Conservation (phyloP, 37 sponge, comb jelly and placozoan species). For the Oscarella lobularis region DNA sequence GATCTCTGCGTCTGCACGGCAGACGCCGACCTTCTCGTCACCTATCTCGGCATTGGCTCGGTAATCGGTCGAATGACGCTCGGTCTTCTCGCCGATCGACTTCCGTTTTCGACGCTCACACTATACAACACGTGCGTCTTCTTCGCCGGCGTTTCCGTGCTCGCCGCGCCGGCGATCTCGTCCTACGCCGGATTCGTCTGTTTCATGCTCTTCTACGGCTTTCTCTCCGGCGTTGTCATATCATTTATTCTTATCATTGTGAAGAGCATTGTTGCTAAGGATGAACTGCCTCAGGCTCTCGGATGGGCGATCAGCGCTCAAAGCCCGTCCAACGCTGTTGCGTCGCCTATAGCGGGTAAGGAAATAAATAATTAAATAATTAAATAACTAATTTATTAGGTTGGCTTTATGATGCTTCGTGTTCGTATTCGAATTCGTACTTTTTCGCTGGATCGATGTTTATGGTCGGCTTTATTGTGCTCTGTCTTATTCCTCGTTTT, state of each 20-base stretch:
- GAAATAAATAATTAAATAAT: too few species aligned
- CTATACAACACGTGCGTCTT: neutral
- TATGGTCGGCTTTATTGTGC: too few species aligned
- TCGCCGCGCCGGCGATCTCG: neutral
- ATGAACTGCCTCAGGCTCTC: neutral
- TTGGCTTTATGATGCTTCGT: too few species aligned
- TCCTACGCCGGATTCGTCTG: neutral
- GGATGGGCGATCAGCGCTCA: neutral
- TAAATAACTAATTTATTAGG: too few species aligned
- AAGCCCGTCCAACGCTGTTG: neutral
- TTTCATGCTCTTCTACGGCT: neutral
- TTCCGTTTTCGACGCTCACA: neutral
- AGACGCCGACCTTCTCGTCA: neutral
- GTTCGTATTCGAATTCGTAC: too few species aligned
- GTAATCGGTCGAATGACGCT: neutral
- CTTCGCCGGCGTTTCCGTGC: neutral
- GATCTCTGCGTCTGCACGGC: neutral
- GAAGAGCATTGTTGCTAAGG: neutral
- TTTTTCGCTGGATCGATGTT: too few species aligned
- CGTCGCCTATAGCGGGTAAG: neutral
- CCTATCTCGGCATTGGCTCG: neutral
- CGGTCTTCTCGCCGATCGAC: neutral
- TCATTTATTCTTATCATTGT: neutral
- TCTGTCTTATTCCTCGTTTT: too few species aligned
- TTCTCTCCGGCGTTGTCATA: neutral